Conservation (phyloP, 2,113 vertebrate genomes). For the Pipra filicauda region DNA sequence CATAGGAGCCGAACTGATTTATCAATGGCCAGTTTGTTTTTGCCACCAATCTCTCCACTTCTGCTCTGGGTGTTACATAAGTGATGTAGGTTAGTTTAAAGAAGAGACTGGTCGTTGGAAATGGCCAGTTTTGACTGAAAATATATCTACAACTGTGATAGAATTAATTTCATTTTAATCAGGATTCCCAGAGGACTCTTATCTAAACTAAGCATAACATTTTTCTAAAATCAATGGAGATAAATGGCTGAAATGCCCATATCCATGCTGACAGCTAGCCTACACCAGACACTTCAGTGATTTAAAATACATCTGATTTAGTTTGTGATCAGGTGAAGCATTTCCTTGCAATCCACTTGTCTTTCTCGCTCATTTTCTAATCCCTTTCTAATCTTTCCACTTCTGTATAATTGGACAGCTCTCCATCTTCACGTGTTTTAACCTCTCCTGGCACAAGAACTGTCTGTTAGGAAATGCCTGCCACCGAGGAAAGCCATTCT, state of each 20-base stretch:
- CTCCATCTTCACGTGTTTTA: background rate
- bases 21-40: background rate
- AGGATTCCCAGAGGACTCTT: background rate
- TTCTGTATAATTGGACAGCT: background rate
- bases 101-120: background rate
- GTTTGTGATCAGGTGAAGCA: background rate
- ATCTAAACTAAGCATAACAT: background rate
- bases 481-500: background rate
- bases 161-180: background rate
- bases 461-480: background rate
- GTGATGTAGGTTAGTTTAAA: background rate
- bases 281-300: background rate
- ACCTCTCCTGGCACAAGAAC: background rate
- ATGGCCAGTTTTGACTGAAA: background rate
- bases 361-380: background rate
- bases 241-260: background rate
- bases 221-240: background rate
- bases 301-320: background rate
- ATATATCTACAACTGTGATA: background rate
- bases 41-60: background rate
- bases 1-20: background rate
- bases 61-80: background rate
- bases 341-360: background rate
- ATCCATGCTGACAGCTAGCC: background rate
- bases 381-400: background rate